These are phyloP conservation scores for Arbacia lixula DNA, from an alignment of 53 echinoderm and acorn worm species.

Conservation along the genomic window DNA sequence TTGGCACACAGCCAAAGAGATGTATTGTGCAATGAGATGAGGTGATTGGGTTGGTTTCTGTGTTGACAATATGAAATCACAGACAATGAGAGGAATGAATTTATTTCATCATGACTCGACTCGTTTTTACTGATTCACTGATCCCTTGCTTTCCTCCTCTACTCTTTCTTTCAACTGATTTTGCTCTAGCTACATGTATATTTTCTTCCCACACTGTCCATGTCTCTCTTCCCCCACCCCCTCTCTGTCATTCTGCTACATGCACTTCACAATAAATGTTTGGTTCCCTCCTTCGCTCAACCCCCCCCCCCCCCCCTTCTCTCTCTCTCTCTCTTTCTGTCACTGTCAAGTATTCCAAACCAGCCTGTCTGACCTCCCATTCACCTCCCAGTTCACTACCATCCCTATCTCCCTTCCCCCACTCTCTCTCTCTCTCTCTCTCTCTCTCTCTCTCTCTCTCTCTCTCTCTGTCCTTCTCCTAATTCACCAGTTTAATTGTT, in stretches of 20 bases:
- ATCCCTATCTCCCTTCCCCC: background rate
- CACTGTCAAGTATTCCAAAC: conserved; percentile 17
- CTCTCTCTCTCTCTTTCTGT: background rate
- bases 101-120: too few species aligned
- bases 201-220: background rate
- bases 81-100: too few species aligned
- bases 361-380: background rate
- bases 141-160: too few species aligned
- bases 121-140: too few species aligned
- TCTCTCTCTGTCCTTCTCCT: background rate
- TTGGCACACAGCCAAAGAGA: too few species aligned
- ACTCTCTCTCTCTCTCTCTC: background rate
- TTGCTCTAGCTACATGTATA: too few species aligned
- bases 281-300: background rate
- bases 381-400: background rate
- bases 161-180: too few species aligned
- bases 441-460: background rate
- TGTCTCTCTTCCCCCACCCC: background rate
- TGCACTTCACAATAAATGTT: background rate
- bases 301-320: background rate
- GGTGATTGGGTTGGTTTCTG: too few species aligned
- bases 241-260: background rate
- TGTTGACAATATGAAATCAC: too few species aligned
- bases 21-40: too few species aligned
- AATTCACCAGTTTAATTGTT: background rate